Base-by-base conservation (phyloP, 2,113 vertebrate species). In the Ictalurus punctatus region DNA sequence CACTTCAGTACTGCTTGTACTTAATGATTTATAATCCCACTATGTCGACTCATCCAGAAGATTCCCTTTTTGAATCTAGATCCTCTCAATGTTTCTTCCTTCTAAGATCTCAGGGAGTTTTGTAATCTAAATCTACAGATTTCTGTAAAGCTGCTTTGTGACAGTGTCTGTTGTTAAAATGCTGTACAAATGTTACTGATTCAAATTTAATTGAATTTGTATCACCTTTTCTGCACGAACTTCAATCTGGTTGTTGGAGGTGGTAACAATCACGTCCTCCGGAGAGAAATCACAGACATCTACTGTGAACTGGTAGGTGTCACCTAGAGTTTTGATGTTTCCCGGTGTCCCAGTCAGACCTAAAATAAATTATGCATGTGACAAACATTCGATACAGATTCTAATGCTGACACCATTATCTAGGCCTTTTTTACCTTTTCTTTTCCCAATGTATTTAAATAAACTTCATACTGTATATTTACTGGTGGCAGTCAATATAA, bases 221-320 rank as follows among this genome's bases (percentile, higher is more conserved):
- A 34, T 94, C 91, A 99, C 98, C 97, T 99, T 99, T 94, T 99
- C 98, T 0, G 98, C 98, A 1, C 94, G 97, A 85, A 99, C 98
- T 95, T 99, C 98, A 6, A 99, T 99, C 94, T 99, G 98, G 94
- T 98, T 99, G 95, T 99, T 99, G 92, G 98, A 99, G 0, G 98
- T 99, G 94, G 98, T 99, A 92, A 99, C 98, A 0, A 99, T 97
- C 90, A 99, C 97, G 87, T 99, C 98, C 86, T 99, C 98, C 0
- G 98, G 98, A 7, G 97, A 97, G 91, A 99, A 99, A 94, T 99
- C 98, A 1, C 93, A 96, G 91, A 99, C 98, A 0, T 99, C 98
- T 86, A 99, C 98, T 0, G 97, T 97, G 94, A 99, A 99, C 95
- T 99, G 97, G 27, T 99, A 99, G 0, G 96, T 96, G 67, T 99